A percentile compares a stretch with the other conserved stretches of the same genome.
Conservation (phyloP, 2,888 invertebrate genomes). For the Nephrotoma flavescens region DNA sequence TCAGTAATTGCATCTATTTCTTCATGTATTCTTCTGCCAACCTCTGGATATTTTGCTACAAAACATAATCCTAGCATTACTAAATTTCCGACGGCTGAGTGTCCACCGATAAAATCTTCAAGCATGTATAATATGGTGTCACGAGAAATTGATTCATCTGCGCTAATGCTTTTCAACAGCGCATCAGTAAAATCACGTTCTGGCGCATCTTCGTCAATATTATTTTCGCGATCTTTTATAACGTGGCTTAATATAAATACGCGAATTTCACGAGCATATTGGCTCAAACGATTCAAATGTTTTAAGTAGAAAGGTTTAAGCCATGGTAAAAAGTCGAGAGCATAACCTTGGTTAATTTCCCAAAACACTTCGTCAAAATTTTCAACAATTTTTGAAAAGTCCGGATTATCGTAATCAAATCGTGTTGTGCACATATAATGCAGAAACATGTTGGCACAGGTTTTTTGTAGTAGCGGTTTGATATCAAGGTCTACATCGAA, state of each 20-base stretch:
- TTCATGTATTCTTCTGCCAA: constrained; percentile 45
- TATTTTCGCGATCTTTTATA: constrained; percentile 35
- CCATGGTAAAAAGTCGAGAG: constrained; percentile 76
- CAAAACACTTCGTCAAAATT: constrained; percentile 78
- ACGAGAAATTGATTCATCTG: constrained; percentile 51
- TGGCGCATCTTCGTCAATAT: constrained; percentile 38
- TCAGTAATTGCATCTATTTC: constrained; percentile 51
- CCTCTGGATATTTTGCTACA: constrained; percentile 48
- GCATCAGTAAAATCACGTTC: constrained; percentile 71
- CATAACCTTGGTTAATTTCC: constrained; percentile 82
- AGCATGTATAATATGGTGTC: constrained; percentile 68
- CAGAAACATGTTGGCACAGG: constrained; percentile 73
- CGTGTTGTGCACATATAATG: constrained; percentile 75
- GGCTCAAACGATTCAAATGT: constrained; percentile 50
- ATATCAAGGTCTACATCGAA: constrained; percentile 36
- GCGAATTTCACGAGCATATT: constrained; percentile 55
- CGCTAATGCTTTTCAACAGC: constrained; percentile 50
- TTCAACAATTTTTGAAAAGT: constrained; percentile 51
- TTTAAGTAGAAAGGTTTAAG: constrained; percentile 53
- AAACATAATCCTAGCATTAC: constrained; percentile 61
- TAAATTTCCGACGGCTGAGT: constrained; percentile 74
- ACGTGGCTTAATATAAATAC: constrained; percentile 59
- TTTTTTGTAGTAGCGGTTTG: constrained; percentile 55
- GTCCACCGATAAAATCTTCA: constrained; percentile 79
- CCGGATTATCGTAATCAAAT: constrained; percentile 51